A percentile compares a stretch with the other conserved stretches of the same genome.
phyloP scores from a whole-genome alignment of 2,888 invertebrate genomes.

The Eupithecia tripunctaria region DNA sequence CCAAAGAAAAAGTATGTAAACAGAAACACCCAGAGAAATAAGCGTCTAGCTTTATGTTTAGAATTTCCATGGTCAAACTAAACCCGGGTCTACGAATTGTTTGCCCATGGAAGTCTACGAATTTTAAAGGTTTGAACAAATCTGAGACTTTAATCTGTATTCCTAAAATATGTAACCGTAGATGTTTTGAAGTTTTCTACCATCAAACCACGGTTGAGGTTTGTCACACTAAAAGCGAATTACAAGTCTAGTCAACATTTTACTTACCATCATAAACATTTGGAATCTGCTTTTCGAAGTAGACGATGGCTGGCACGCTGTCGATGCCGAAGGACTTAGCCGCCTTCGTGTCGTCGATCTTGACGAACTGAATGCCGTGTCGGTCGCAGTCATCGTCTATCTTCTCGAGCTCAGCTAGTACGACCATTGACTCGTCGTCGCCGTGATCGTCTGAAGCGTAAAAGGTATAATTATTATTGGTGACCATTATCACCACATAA shows the following conservation, averaged over 20 bases:
- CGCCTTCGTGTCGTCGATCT: slow-evolving; percentile 94
- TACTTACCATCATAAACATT: slow-evolving; percentile 93
- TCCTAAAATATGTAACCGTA: neutral
- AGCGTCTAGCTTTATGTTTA: slow-evolving; percentile 7
- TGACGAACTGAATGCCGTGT: slow-evolving; percentile 96
- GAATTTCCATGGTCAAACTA: neutral
- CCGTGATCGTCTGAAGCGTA: slow-evolving; percentile 92
- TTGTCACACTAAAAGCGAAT: neutral
- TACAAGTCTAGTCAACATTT: neutral
- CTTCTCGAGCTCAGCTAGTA: slow-evolving; percentile 93
- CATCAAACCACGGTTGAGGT: neutral
- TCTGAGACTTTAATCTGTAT: neutral
- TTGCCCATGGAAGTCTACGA: neutral
- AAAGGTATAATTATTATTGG: neutral
- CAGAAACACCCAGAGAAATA: neutral
- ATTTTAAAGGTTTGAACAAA: neutral
- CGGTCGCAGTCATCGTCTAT: slow-evolving; percentile 97
- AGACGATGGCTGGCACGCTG: slow-evolving; percentile 92
- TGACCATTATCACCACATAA: neutral
- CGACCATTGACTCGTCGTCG: slow-evolving; percentile 94
- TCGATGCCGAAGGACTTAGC: slow-evolving; percentile 95
- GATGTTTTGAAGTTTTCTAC: neutral
- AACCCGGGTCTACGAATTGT: neutral
- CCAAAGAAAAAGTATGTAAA: neutral
- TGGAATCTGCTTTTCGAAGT: slow-evolving; percentile 96